Base-by-base conservation (phyloP, 2,113 vertebrate species). In the Dascyllus trimaculatus region DNA sequence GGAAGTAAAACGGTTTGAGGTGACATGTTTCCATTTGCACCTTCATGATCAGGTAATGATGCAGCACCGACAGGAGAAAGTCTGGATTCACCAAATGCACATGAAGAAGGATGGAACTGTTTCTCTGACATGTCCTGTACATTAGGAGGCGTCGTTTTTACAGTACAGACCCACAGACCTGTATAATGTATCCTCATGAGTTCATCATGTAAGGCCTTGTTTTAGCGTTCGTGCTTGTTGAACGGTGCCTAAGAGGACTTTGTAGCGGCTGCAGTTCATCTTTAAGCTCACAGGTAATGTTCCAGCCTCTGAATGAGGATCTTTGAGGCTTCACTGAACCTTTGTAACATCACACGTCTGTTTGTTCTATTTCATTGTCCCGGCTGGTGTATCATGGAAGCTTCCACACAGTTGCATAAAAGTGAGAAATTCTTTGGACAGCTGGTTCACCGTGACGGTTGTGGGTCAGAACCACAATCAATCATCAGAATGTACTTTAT, bases 401-500 rank as follows among this genome's bases (percentile, higher is more conserved):
- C 8, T 69, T 80, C 75, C 54, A 73, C 60, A 45, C 72, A 7
- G n/a, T n/a, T n/a, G n/a, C n/a, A n/a, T n/a, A n/a, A n/a, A n/a
- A n/a, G n/a, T n/a, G n/a, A n/a, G n/a, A n/a, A n/a, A 46, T 63
- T 17, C 22, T 63, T 59, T 21, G 22, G 53, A 61, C 21, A 49
- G 46, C 29, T 22, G 25, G 38, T 59, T 70, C 48, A 74, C 48
- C 46, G 52, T 35, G 22, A 25, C 56, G 65, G 86, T 48, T 79
- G 77, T 77, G 71, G 40, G 17, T 59, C 73, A 70, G 70, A 89
- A 72, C 52, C 35, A 74, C 87, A 81, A 57, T 68, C 52, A 53
- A 81, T 69, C 26, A 62, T 43, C 49, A 58, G 80, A 85, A 84
- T 74, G 72, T 77, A 75, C 71, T 67, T 88, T 84, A 75, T 85